These are phyloP conservation scores for Dolichoris vasculosae DNA, from an alignment of 1,140 invertebrate species.

Conservation along the genomic window DNA sequence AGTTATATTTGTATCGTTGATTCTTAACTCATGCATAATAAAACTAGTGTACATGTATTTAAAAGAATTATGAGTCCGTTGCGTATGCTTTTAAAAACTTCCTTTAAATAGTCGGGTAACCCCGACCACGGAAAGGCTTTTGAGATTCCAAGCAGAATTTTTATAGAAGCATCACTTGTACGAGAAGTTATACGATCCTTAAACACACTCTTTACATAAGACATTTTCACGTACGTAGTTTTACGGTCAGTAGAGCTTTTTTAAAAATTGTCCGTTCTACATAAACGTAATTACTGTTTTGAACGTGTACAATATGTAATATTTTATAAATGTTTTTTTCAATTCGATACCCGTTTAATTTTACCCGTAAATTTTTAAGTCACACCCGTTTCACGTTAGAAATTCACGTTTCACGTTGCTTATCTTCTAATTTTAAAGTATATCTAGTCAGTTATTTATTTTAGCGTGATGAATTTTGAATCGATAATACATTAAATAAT, in stretches of 20 bases:
- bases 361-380: no score
- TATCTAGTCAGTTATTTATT: not conserved
- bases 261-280: not conserved
- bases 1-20: not conserved
- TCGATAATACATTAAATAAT: no score
- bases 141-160: conserved; percentile 20
- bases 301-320: no score
- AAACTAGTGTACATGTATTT: not conserved
- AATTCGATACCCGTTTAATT: no score
- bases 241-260: not conserved
- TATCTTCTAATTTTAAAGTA: not conserved
- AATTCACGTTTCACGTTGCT: no score
- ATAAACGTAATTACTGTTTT: not conserved
- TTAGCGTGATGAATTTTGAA: no score
- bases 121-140: not conserved
- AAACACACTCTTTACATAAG: not conserved
- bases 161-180: not conserved
- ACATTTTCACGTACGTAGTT: not conserved
- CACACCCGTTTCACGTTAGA: no score
- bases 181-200: not conserved
- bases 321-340: no score
- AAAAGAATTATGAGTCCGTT: not conserved
- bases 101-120: not conserved
- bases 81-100: conserved; percentile 3
- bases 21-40: not conserved